Evolutionary conservation across 2,797 vertebrate species (phyloP), one percentile per base, ranked within the genome.

Genomic region (Siniperca scherzeri): DNA sequence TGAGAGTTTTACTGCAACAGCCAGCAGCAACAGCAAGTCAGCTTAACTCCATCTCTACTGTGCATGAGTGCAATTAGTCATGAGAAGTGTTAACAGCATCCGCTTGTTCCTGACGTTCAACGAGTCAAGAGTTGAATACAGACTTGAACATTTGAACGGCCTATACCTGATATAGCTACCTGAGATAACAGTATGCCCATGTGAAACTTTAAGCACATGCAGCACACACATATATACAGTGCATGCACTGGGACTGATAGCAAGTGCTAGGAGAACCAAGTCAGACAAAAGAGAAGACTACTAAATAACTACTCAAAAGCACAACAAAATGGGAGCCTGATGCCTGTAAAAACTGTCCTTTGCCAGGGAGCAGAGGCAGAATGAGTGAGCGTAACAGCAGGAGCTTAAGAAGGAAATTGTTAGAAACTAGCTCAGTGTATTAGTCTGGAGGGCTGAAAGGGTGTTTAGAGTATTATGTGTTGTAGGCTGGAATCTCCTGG

Each of bases 11-110:
- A 92, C 88, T 88, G 88, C 91, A 86, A 93, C 88, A 87, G 93
- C 94, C 94, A 92, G 94, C 82, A 94, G 94, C 93, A 85, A 94
- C 83, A 77, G 82, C 74, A 75, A 94, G 91, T 94, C 92, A 91
- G 60, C 85, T 92, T 61, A 87, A 91, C 90, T 92, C 77, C 60
- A 71, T 88, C 88, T 91, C 87, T 38, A 60, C 74, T 83, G 71
- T 59, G 73, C 22, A 13, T 56, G 70, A 65, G 55, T 68, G 83
- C 67, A 59, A 90, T 92, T 91, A 91, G 83, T 92, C 83, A 86
- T 59, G 83, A 89, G 80, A 85, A 88, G 84, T 77, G 87, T 85
- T 85, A 89, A 88, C 80, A 81, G 76, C 14, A 62, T 85, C 65
- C 6, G 14, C 79, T 70, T 76, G 74, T 75, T 83, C 38, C 70